Base-by-base conservation (phyloP, 2,888 invertebrate genomes). In the Euzetes globulus region DNA sequence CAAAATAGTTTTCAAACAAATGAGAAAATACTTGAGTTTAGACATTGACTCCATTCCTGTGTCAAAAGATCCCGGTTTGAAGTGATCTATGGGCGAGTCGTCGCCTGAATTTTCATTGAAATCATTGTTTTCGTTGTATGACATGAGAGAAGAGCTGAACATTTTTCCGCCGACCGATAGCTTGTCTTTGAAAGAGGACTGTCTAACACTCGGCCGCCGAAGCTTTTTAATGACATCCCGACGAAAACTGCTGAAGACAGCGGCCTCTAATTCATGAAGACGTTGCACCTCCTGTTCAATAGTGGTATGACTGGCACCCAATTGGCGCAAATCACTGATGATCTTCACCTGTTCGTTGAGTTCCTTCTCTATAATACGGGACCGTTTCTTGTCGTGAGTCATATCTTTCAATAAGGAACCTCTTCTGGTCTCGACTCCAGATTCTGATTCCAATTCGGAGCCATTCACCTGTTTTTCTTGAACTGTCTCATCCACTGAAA, bases 321-420 rank as follows among this genome's bases (percentile, higher is more conserved):
- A 45, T 77, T 80, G 82, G 79, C 91, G 87, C 78, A 98, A 85
- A 83, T 96, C 96, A 82, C 92, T 94, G 77, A 98, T 94, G 74
- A 94, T 91, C 85, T 93, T 93, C 15, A 95, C 91, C 82, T 97
- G 95, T 82, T 97, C 96, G 81, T 93, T 94, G 94, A 99, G 95
- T 84, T 95, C 95, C 81, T 92, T 91, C 84, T 97, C 96, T 80
- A 96, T 92, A 77, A 95, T 87, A 81, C 92, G 90, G n/a, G 94
- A 92, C 19, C 95, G 87, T 81, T 82, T 82, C 77, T 83, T 81
- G 77, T 84, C 76, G 63, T 78, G 80, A 1, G 81, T 79, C 78
- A 84, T 82, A 75, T 80, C 81, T 15, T 29, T 52, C 29, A 72
- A 15, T 9, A 41, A 25, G 13, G 58, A 72, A 5, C 58, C 58